Conservation (phyloP, 2,113 vertebrate genomes). For the Hyperoodon ampullatus region DNA sequence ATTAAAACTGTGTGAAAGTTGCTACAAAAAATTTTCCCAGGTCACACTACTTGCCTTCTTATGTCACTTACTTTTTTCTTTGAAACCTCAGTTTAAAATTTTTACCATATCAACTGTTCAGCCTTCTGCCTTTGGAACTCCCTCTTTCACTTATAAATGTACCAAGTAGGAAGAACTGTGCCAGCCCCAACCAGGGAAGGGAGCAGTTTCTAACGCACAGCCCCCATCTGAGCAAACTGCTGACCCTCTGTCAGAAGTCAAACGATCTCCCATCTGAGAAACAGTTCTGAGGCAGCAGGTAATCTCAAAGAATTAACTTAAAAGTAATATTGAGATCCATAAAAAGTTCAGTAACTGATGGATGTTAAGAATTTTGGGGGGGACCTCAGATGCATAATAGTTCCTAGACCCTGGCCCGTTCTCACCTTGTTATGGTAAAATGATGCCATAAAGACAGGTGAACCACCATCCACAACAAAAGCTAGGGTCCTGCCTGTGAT, state of each 20-base stretch:
- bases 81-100: neutral
- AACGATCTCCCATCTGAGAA: neutral
- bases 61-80: neutral
- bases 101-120: neutral
- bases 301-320: neutral
- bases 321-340: neutral
- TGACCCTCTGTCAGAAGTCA: neutral
- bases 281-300: neutral
- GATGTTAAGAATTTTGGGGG: neutral
- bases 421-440: neutral
- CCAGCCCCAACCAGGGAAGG: neutral
- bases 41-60: neutral
- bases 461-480: neutral
- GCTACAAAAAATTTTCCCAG: neutral
- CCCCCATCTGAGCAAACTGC: neutral
- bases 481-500: neutral
- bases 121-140: constrained; percentile 35
- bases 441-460: neutral
- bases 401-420: neutral
- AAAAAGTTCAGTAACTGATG: neutral
- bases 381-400: neutral
- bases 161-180: neutral
- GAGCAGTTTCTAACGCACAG: constrained; percentile 1
- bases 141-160: constrained; percentile 61
- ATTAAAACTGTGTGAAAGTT: neutral